phyloP scores from a whole-genome alignment of 1,140 invertebrate species.

The Carposina sasakii region DNA sequence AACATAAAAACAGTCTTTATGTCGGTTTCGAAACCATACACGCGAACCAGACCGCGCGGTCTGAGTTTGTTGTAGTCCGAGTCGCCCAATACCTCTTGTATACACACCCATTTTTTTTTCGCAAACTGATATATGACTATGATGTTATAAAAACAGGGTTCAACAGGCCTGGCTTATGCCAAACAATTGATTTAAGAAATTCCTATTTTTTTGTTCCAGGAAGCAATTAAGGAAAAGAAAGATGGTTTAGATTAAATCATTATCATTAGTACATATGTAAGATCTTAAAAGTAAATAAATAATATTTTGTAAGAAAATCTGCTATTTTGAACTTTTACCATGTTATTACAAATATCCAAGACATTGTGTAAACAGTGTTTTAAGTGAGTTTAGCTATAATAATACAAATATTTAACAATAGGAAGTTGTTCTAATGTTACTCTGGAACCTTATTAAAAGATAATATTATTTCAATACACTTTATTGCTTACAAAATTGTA shows the following conservation, averaged over 20 bases:
- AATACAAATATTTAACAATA: constrained; percentile 11
- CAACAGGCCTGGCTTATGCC: too few species aligned
- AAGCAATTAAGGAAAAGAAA: constrained; percentile 89
- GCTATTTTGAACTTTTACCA: background rate
- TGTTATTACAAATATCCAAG: background rate
- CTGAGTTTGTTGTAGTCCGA: too few species aligned
- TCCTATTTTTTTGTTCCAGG: constrained; percentile 76
- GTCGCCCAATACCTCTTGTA: too few species aligned
- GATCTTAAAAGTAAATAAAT: background rate
- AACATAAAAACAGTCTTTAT: too few species aligned
- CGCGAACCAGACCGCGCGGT: too few species aligned
- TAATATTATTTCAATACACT: constrained; percentile 24
- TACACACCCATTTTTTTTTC: too few species aligned
- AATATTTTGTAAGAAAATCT: background rate
- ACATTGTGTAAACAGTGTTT: too few species aligned
- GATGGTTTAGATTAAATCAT: constrained; percentile 83
- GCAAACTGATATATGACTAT: too few species aligned
- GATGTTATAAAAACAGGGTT: too few species aligned
- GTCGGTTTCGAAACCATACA: too few species aligned
- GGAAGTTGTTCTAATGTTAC: background rate
- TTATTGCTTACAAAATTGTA: constrained; percentile 39
- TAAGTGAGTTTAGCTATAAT: too few species aligned
- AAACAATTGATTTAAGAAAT: too few species aligned
- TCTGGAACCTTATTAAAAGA: constrained; percentile 15
- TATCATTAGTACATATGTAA: background rate